phyloP scores from a whole-genome alignment of 2,113 vertebrate species.

The Acinonyx jubatus region DNA sequence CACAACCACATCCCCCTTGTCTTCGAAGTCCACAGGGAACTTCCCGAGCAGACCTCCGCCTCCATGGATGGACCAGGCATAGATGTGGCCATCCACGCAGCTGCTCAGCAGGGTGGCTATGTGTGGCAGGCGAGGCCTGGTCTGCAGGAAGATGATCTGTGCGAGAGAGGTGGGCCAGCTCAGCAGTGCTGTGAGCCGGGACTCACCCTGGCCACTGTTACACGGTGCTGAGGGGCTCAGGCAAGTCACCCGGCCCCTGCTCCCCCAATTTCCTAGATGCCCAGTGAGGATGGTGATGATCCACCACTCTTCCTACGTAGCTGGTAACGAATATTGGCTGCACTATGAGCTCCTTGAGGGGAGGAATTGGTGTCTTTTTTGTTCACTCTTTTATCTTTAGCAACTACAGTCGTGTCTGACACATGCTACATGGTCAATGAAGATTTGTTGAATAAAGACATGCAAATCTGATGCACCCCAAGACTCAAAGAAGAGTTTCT shows the following conservation, averaged over 20 bases:
- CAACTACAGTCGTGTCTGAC: neutral
- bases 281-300: neutral
- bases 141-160: slow-evolving; percentile 71
- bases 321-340: neutral
- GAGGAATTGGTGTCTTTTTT: neutral
- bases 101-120: slow-evolving; percentile 42
- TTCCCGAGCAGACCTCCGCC: slow-evolving; percentile 78
- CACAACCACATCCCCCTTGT: neutral
- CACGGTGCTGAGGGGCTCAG: neutral
- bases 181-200: neutral
- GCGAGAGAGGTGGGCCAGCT: neutral
- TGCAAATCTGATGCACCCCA: neutral
- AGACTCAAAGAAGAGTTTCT: neutral
- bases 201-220: neutral
- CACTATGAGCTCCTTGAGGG: neutral
- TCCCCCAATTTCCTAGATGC: neutral
- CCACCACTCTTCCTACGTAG: neutral
- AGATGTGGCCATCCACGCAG: slow-evolving; percentile 57
- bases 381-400: neutral
- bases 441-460: neutral
- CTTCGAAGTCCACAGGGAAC: slow-evolving; percentile 32
- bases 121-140: slow-evolving; percentile 62
- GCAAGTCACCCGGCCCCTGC: neutral
- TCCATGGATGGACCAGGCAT: slow-evolving; percentile 59
- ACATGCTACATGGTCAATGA: neutral